Conservation (phyloP, 2,113 vertebrate genomes). For the Oryzias curvinotus region DNA sequence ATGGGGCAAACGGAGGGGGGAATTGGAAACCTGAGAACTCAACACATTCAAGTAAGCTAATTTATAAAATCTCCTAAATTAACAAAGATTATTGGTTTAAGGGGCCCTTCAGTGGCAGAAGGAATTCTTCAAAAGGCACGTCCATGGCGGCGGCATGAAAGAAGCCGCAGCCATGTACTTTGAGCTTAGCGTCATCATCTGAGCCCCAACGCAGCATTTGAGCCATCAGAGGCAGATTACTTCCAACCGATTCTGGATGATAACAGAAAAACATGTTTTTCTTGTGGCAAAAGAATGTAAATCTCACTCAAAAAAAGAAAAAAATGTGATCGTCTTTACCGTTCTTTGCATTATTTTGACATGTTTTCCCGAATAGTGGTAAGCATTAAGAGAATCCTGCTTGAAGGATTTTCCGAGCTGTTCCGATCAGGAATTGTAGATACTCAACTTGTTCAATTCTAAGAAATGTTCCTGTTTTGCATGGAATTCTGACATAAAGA, state of each 20-base stretch:
- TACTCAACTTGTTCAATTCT: no score
- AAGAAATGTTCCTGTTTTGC: no score
- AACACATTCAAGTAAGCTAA: constrained; percentile 38
- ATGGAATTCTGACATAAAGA: no score
- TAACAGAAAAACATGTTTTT: neutral
- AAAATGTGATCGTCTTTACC: no score
- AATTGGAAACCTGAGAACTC: constrained; percentile 35
- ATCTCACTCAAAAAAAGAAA: no score
- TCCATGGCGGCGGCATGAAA: constrained; percentile 49
- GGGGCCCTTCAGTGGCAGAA: constrained; percentile 49
- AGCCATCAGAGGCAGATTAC: neutral
- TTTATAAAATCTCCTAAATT: constrained; percentile 58
- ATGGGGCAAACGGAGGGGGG: neutral
- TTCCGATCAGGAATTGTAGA: no score
- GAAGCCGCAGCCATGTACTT: constrained; percentile 39
- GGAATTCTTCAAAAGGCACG: constrained; percentile 47
- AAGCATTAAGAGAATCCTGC: no score
- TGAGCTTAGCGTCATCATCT: constrained; percentile 28
- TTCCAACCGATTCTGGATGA: neutral
- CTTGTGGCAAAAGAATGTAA: neutral
- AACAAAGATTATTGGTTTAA: constrained; percentile 67
- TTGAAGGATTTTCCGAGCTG: no score
- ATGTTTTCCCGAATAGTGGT: no score
- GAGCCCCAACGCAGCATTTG: neutral
- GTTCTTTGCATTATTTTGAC: no score